Percentiles rank a stretch among this genome's conserved stretches.
phyloP scores from a whole-genome alignment of 2,113 vertebrate genomes.

The Brachyhypopomus occidentalis region DNA sequence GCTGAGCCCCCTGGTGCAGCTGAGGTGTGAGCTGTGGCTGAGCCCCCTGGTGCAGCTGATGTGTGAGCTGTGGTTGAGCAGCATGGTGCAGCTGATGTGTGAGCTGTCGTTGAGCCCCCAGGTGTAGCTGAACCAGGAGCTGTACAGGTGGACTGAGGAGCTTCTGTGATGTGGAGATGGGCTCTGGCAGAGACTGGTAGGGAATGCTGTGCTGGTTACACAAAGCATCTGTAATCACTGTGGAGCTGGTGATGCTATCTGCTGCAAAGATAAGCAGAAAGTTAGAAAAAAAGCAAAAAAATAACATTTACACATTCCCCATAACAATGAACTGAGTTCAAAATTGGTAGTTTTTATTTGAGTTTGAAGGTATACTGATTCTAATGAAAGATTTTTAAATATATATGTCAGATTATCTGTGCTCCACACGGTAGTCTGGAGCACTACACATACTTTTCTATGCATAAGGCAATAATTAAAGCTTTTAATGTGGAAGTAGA shows the following conservation, averaged over 20 bases:
- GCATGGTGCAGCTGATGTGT: constrained; percentile 72
- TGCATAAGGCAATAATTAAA: neutral
- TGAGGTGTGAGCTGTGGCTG: constrained; percentile 49
- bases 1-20: constrained; percentile 52
- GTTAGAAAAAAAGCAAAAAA: constrained; percentile 27
- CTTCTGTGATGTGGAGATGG: constrained; percentile 70
- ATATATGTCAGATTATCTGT: neutral
- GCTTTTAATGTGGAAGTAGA: neutral
- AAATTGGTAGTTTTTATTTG: neutral
- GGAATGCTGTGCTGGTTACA: constrained; percentile 86
- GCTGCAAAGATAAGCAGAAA: constrained; percentile 79
- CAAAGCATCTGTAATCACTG: constrained; percentile 81
- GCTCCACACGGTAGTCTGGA: neutral
- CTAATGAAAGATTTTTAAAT: neutral
- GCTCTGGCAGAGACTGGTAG: constrained; percentile 81
- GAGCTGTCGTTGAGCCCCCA: constrained; percentile 64
- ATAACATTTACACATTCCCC: neutral
- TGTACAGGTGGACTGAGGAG: constrained; percentile 68
- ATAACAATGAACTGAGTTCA: neutral
- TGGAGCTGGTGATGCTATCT: constrained; percentile 83
- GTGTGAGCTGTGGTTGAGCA: constrained; percentile 50
- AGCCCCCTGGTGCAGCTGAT: constrained; percentile 53
- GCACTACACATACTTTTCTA: neutral
- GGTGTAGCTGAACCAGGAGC: constrained; percentile 67
- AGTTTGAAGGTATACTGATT: neutral